Conservation (phyloP, 2,113 vertebrate genomes). For the Odontophorus gujanensis region DNA sequence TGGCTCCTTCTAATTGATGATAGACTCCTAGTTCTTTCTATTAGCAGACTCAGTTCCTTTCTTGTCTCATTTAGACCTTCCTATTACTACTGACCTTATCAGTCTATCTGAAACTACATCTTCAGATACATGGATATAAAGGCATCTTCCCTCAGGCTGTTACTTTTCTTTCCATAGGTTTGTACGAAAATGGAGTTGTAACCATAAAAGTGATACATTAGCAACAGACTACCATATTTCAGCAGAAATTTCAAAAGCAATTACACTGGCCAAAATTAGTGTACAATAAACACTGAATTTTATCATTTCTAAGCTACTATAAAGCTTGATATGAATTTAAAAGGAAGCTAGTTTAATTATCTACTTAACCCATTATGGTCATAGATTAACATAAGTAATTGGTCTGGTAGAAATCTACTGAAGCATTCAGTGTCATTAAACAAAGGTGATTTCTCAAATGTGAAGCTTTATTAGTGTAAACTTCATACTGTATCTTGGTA, state of each 20-base stretch:
- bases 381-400: constrained; percentile 19
- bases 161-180: constrained; percentile 9
- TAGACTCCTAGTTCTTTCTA: background rate
- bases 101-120: background rate
- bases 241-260: constrained; percentile 22
- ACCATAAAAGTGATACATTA: constrained; percentile 4
- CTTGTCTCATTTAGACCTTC: background rate
- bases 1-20: background rate
- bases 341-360: constrained; percentile 14
- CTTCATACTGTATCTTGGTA: constrained; percentile 16
- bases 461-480: constrained; percentile 32
- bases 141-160: background rate
- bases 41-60: background rate
- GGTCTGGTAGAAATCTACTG: constrained; percentile 15
- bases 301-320: constrained; percentile 25
- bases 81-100: accelerated
- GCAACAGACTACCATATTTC: background rate
- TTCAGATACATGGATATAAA: background rate
- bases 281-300: constrained; percentile 23
- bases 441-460: constrained; percentile 38
- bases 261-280: constrained; percentile 38
- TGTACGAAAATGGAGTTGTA: constrained; percentile 19
- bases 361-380: background rate
- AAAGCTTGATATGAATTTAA: constrained; percentile 14
- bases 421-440: constrained; percentile 27